Percentiles rank a stretch among this genome's conserved stretches.
Conservation (phyloP, 2,797 vertebrate species). For the Hydrolagus colliei region DNA sequence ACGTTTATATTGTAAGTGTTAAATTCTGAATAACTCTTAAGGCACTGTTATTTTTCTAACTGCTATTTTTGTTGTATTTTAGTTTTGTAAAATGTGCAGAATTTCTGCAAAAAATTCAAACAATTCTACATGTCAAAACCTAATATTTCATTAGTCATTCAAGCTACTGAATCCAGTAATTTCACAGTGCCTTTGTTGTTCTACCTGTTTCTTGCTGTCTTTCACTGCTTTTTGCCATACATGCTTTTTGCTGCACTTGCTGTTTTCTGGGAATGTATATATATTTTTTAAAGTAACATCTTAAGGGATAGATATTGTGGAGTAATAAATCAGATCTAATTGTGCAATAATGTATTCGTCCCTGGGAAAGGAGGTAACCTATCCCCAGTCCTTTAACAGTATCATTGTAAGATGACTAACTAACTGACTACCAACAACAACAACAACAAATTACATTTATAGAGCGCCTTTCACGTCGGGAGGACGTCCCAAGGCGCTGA, state of each 20-base stretch:
- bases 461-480: too few relatives aligned
- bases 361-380: too few relatives aligned
- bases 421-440: too few relatives aligned
- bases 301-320: not conserved
- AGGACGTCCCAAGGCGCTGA: too few relatives aligned
- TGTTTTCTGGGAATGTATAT: not conserved
- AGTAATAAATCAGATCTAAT: not conserved
- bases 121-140: not conserved
- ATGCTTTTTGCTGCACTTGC: not conserved
- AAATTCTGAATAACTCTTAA: not conserved
- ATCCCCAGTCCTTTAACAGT: too few relatives aligned
- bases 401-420: too few relatives aligned
- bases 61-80: conserved; percentile 16
- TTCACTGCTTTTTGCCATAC: not conserved
- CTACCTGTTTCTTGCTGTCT: not conserved
- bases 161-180: not conserved
- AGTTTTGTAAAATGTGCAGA: not conserved
- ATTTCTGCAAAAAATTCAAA: not conserved
- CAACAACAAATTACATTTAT: too few relatives aligned
- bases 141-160: not conserved
- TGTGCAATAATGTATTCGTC: too few relatives aligned
- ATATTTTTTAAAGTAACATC: not conserved
- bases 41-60: conserved; percentile 7
- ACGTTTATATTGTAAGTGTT: not conserved
- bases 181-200: not conserved